Conservation (phyloP, 2,113 vertebrate genomes). For the Psilopsiagon aymara region DNA sequence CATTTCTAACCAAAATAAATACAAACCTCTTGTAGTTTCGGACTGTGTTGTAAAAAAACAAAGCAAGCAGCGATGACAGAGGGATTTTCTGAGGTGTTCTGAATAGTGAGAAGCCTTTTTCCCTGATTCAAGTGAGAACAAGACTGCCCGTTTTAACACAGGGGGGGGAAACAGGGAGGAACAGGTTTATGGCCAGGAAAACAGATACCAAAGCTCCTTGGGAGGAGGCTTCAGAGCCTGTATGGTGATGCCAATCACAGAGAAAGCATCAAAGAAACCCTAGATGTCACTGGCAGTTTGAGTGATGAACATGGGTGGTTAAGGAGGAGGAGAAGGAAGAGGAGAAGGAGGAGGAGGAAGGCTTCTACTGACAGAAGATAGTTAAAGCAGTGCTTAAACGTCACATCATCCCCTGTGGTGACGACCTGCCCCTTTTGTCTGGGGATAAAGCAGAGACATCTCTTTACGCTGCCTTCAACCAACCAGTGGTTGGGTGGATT, state of each 20-base stretch:
- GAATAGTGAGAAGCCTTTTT: not conserved
- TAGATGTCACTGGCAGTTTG: not conserved
- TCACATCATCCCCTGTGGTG: rapidly evolving
- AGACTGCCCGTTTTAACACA: not conserved
- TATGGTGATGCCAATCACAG: not conserved
- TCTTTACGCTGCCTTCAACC: not conserved
- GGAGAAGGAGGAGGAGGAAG: not conserved
- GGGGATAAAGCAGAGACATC: rapidly evolving
- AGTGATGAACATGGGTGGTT: not conserved
- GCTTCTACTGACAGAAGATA: not conserved
- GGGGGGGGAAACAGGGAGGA: not conserved
- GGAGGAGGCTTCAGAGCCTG: not conserved
- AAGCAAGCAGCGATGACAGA: not conserved
- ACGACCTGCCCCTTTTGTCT: not conserved
- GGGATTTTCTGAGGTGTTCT: not conserved
- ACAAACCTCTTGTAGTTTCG: not conserved
- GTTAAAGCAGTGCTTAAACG: not conserved
- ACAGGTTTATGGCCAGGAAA: not conserved
- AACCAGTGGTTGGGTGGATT: not conserved
- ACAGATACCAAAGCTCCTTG: not conserved
- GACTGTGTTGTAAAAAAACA: not conserved
- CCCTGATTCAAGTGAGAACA: not conserved
- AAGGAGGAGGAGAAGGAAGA: not conserved
- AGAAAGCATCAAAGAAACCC: not conserved
- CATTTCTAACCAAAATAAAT: not conserved